Evolutionary conservation across 2,797 vertebrate species (phyloP), one percentile per base, ranked within the genome.

Genomic region (Arctocebus calabarensis): DNA sequence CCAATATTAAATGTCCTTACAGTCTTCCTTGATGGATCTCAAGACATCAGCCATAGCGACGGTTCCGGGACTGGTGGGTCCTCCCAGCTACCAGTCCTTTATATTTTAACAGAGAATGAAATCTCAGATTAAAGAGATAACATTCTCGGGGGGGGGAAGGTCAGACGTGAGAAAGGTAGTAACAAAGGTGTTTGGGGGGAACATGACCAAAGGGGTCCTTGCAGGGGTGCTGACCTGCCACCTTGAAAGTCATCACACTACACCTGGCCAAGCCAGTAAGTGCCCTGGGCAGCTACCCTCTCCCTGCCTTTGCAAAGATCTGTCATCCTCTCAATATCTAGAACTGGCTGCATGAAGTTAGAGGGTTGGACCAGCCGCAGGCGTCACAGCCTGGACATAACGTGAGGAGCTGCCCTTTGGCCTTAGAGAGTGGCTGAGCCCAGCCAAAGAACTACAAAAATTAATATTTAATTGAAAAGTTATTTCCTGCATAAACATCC

Each of bases 391-490:
- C 94, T 6, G 40, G 32, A 74, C 78, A 9, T 5, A 27, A 25
- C 0, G 2, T 3, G 20, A 37, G 84, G 43, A 55, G 57, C 62
- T 25, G 0, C 61, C 90, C 81, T 90, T 27, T 71, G 90, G 79
- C 70, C 92, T 29, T 29, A 20, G 6, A 61, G 11, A 57, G 52
- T n/a, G 13, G n/a, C 87, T 0, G 0, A 78, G 84, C 8, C 74
- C 64, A n/a, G 43, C 88, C 74, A 55, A 29, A 48, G 43, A 87
- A 52, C 43, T 90, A 92, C 89, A 62, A 32, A 95, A 88, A 87
- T 66, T 66, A 70, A 81, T 81, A 81, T 62, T 25, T 68, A 90
- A 64, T 45, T 29, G n/a, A 52, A 93, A 91, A 95, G 59, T 43
- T 37, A 37, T 34, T 13, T 92, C 52, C 61, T 68, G 37, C 11